These are phyloP conservation scores for Drosophila kanapiae DNA, from an alignment of 1,140 invertebrate species.

Conservation along the genomic window DNA sequence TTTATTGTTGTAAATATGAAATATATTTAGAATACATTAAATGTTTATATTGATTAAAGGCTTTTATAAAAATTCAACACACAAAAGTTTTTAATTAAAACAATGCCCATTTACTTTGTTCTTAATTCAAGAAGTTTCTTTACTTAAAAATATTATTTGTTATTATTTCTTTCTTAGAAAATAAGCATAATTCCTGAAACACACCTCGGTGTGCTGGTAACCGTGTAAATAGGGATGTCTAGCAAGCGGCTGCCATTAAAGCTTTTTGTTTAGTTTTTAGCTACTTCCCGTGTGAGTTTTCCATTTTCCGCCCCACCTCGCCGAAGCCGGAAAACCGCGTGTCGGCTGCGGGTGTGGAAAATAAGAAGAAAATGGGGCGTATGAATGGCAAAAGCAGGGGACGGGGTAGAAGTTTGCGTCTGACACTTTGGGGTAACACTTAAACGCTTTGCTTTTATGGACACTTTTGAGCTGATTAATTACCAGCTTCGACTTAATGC, in stretches of 20 bases:
- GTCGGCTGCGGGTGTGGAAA: constrained; percentile 42
- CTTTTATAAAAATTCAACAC: not conserved
- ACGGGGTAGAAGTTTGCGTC: constrained; percentile 25
- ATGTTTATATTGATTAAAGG: too few species aligned
- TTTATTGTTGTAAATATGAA: too few species aligned
- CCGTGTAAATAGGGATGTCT: constrained; percentile 45
- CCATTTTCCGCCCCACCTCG: constrained; percentile 9
- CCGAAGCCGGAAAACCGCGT: constrained; percentile 58
- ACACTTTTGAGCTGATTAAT: constrained; percentile 70
- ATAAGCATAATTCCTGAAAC: not conserved
- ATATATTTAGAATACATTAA: too few species aligned
- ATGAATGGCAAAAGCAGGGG: not conserved
- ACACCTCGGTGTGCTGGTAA: constrained; percentile 12
- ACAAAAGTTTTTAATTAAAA: too few species aligned
- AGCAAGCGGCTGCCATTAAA: constrained; percentile 51
- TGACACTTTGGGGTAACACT: constrained; percentile 33
- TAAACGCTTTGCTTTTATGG: constrained; percentile 60
- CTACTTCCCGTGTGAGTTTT: constrained; percentile 36
- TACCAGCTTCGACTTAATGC: constrained; percentile 46
- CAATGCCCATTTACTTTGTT: too few species aligned
- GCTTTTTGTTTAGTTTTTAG: constrained; percentile 61
- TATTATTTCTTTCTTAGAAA: too few species aligned
- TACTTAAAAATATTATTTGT: too few species aligned
- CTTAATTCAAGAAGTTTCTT: too few species aligned
- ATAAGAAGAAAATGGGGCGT: constrained; percentile 15